Evolutionary conservation across 92 coral and sea anemone genomes (phyloP).

Genomic region (Isaurus tuberculatus): DNA sequence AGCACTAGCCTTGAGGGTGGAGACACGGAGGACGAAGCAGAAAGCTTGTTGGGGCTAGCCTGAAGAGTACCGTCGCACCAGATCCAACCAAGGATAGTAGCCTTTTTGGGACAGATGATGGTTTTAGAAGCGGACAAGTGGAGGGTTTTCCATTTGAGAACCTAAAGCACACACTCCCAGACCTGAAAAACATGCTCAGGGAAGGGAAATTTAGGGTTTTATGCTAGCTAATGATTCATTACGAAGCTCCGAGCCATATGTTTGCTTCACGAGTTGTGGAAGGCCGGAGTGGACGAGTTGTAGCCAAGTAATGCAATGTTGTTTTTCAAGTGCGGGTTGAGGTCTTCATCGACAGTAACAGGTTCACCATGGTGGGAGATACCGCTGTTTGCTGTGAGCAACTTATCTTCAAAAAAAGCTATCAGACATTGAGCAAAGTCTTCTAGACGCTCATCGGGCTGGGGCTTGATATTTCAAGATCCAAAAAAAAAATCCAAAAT

Average conservation of each 20-base stretch:
- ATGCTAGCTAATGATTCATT: neutral
- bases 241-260: constrained; percentile 53
- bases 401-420: constrained; percentile 64
- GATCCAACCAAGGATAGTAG: no score
- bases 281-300: constrained; percentile 69
- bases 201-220: neutral
- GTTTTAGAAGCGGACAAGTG: no score
- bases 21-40: no score
- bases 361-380: constrained; percentile 68
- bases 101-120: no score
- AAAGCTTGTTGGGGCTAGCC: no score
- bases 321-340: constrained; percentile 66
- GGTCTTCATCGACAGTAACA: constrained; percentile 58
- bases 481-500: constrained; percentile 61
- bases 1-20: no score
- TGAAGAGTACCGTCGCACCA: no score
- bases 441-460: constrained; percentile 62
- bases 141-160: no score
- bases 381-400: constrained; percentile 54
- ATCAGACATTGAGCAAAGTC: constrained; percentile 66
- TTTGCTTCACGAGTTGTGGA: constrained; percentile 54
- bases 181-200: no score
- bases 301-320: constrained; percentile 58
- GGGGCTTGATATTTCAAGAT: constrained; percentile 32
- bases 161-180: no score